Base-by-base conservation (phyloP, 2,888 invertebrate species). In the Eupithecia subfuscata region DNA sequence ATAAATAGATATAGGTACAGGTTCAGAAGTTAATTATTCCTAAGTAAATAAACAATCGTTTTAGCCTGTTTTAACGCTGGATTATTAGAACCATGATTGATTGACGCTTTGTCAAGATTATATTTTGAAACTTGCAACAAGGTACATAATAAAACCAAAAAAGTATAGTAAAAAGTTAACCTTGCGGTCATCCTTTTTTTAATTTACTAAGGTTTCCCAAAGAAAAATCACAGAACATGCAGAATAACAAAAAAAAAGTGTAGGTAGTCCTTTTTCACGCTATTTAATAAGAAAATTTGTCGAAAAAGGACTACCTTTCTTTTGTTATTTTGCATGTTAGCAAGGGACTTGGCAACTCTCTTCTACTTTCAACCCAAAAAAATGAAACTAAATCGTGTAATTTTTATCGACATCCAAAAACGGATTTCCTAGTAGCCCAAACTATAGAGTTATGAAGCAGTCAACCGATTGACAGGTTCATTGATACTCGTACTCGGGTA, bases 381-480 rank as follows among this genome's bases (percentile, higher is more conserved):
- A 12, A 0, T 5, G 22, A 60, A 60, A 12, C 22, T 60, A 25
- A 60, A 60, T 1, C n/a, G 8, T 52, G 52, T 52, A 8, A 52
- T 52, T 52, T 60, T 25, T 60, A 60, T 25, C 0, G 5, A 56
- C 25, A 9, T 52, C 11, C 25, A 25, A 25, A 25, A 60, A 60
- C 25, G 60, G 60, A 60, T 25, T 60, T 60, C 60, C 25, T 25
- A 14, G 60, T 18, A 64, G 64, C 18, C 16, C 22, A 30, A 30
- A 30, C 30, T 64, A 18, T 34, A 22, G 16, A 34, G 6, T n/a
- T 40, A n/a, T 12, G n/a, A 22, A n/a, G n/a, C 37, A 67, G 40
- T 67, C 37, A 67, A 67, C 40, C 40, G 65, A 37, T 67, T 22
- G 65, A 67, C 65, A 12, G 37, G 9, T 40, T 22, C 65, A 40